These are phyloP conservation scores for Emydura subglobosa DNA, from an alignment of 2,113 vertebrate genomes.

Conservation along the genomic window DNA sequence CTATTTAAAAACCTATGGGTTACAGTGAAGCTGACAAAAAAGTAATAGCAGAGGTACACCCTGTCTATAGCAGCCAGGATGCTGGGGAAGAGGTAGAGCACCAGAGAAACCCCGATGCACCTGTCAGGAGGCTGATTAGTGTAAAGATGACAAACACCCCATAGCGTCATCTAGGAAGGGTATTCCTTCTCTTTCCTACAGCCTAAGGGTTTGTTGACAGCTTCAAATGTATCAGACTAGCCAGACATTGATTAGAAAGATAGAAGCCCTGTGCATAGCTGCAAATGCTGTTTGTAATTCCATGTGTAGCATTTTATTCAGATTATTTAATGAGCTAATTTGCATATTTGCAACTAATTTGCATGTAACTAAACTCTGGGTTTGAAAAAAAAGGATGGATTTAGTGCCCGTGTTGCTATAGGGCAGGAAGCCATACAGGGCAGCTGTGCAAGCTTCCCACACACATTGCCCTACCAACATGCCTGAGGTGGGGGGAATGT, in stretches of 20 bases:
- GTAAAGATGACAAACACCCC: neutral
- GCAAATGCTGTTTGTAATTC: neutral
- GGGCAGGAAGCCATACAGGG: neutral
- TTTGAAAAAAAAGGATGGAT: neutral
- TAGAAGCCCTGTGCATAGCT: neutral
- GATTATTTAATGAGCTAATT: neutral
- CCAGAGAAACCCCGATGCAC: neutral
- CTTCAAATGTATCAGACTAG: neutral
- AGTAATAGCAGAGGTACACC: neutral
- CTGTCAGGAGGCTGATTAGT: neutral
- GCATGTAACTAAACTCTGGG: neutral
- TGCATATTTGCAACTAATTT: neutral
- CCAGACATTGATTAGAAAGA: neutral
- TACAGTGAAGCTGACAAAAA: neutral
- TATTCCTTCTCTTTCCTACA: neutral
- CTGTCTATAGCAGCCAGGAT: neutral
- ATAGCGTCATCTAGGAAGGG: neutral
- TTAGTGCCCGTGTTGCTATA: neutral
- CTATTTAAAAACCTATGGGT: neutral
- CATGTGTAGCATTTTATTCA: neutral
- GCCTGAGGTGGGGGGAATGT: neutral
- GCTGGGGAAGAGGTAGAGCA: rapidly evolving
- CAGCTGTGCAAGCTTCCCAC: neutral
- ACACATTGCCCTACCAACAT: rapidly evolving
- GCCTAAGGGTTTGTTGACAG: neutral